Percentiles rank a stretch among this genome's conserved stretches.
Conservation (phyloP, 1,140 invertebrate species). For the Ips nitidus region DNA sequence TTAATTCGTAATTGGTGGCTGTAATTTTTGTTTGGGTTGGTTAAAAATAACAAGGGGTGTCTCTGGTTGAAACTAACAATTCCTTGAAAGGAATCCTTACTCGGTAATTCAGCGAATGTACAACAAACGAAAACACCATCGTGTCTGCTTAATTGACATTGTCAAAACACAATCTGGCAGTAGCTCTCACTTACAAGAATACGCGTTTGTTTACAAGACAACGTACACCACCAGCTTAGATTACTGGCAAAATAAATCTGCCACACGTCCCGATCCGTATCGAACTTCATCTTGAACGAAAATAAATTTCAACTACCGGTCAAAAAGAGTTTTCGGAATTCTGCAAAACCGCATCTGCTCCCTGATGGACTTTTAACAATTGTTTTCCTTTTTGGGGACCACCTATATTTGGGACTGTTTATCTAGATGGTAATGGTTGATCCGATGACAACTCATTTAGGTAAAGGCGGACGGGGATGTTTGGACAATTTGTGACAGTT, state of each 20-base stretch:
- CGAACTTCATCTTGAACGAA: constrained; percentile 29
- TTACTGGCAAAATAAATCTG: constrained; percentile 36
- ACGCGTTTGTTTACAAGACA: constrained; percentile 23
- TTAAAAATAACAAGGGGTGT: too few species aligned
- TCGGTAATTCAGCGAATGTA: not conserved
- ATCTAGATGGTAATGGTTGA: constrained; percentile 26
- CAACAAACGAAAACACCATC: not conserved
- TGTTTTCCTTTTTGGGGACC: constrained; percentile 32
- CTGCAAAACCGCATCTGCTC: constrained; percentile 33
- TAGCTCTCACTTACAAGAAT: constrained; percentile 11
- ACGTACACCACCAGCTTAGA: constrained; percentile 21
- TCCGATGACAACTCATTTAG: constrained; percentile 38
- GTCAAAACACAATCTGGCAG: constrained; percentile 32
- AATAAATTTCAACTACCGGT: constrained; percentile 31
- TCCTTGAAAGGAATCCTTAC: constrained; percentile 1
- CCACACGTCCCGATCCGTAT: constrained; percentile 23
- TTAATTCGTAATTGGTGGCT: too few species aligned
- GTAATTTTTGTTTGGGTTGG: too few species aligned
- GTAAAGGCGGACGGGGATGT: constrained; percentile 7
- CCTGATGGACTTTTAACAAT: constrained; percentile 37
- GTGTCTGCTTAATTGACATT: constrained; percentile 22
- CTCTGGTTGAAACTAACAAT: not conserved
- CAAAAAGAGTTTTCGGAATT: constrained; percentile 31
- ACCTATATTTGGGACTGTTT: constrained; percentile 35
- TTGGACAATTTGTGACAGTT: constrained; percentile 30